Percentiles rank a stretch among this genome's conserved stretches.
These are phyloP conservation scores for Orthonyx spaldingii DNA, from an alignment of 2,113 vertebrate species.

Conservation along the genomic window DNA sequence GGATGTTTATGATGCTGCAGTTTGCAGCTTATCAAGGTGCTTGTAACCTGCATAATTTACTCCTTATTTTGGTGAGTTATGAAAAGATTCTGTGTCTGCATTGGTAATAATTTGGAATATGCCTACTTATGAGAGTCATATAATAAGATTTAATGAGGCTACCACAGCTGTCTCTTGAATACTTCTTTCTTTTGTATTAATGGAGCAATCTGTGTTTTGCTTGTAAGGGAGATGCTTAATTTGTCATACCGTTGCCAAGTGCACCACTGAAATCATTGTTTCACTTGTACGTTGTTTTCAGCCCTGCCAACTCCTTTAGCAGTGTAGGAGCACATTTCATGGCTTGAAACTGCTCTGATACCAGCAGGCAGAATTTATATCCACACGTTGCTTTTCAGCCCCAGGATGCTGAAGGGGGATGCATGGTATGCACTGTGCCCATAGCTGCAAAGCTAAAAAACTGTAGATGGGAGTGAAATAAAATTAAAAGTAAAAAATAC, in stretches of 20 bases:
- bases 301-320: neutral
- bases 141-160: neutral
- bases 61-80: neutral
- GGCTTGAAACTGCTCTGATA: neutral
- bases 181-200: neutral
- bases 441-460: neutral
- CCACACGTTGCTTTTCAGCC: neutral
- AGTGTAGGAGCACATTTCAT: neutral
- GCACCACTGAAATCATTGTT: neutral
- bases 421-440: neutral
- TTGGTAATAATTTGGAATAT: neutral
- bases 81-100: neutral
- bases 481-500: neutral
- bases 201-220: neutral
- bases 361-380: neutral
- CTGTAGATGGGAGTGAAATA: neutral
- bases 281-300: neutral
- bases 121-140: neutral
- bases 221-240: neutral
- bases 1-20: neutral
- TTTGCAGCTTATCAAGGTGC: neutral
- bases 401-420: neutral
- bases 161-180: neutral
- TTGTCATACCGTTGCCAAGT: neutral
- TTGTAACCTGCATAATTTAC: neutral